phyloP scores from a whole-genome alignment of 2,797 vertebrate species.

The Aselliscus stoliczkanus region DNA sequence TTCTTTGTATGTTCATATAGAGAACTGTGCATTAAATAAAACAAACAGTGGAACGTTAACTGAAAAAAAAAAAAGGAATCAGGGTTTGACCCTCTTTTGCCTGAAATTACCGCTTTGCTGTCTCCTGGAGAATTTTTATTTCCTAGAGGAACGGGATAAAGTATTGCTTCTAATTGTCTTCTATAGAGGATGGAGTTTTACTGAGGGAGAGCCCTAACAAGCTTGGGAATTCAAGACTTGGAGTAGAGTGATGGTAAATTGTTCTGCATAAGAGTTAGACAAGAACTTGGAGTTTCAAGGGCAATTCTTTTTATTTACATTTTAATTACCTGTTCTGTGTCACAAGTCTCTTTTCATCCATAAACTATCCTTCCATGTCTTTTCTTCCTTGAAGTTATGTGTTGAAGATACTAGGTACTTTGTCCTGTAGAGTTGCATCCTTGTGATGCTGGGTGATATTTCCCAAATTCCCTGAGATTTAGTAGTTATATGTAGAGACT shows the following conservation, averaged over 20 bases:
- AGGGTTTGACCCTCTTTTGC: neutral
- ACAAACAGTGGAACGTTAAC: conserved; percentile 51
- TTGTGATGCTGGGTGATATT: neutral
- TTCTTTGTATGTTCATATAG: conserved; percentile 53
- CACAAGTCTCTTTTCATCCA: neutral
- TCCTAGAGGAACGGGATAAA: neutral
- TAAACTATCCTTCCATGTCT: neutral
- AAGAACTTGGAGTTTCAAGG: conserved; percentile 12
- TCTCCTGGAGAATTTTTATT: neutral
- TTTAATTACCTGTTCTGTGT: neutral
- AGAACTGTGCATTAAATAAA: conserved; percentile 73
- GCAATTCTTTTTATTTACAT: neutral
- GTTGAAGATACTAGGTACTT: neutral
- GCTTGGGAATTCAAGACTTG: neutral
- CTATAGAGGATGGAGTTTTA: neutral
- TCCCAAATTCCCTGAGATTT: neutral
- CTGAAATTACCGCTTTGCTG: neutral
- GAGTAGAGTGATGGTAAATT: neutral
- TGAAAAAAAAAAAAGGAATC: conserved; percentile 52
- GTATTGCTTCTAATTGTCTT: neutral
- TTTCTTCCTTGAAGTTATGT: neutral
- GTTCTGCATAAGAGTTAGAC: neutral
- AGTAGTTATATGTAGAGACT: neutral
- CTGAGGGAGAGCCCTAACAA: neutral
- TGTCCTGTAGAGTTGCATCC: neutral